Evolutionary conservation across 2,888 invertebrate genomes (phyloP), one percentile per base, ranked within the genome.

Genomic region (Coremacera marginata): DNA sequence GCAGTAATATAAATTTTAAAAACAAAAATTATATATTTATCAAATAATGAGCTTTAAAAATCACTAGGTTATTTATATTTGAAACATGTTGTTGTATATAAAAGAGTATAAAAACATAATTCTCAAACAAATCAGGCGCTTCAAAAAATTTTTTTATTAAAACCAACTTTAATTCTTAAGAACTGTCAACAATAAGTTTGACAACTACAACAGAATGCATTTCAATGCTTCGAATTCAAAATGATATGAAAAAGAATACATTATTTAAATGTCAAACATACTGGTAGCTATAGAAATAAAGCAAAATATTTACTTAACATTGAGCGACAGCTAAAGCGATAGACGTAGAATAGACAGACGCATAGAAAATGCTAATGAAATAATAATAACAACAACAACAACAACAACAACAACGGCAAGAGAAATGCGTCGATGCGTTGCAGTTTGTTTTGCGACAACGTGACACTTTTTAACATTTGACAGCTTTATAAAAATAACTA

Each of bases 201-300:
- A 25, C 25, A 49, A 25, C 51, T 19, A 9, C 1, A n/a, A 67
- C 22, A 9, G 22, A 44, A 19, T 14, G 49, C 68, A 49, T 44
- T 68, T 49, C 68, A n/a, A n/a, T n/a, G n/a, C n/a, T n/a, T n/a
- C n/a, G n/a, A n/a, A n/a, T n/a, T n/a, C n/a, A 31, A 67, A 22
- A 4, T 19, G 34, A 31, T 57, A 49, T 57, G n/a, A 49, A 37
- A 76, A 34, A 14, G 44, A 7, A 76, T 62, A 71, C 22, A 71
- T 70, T 70, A 70, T 70, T 70, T 55, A 70, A 70, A 70, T 70
- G 34, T 55, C 55, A 70, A 9, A 55, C 55, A 31, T 11, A n/a
- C 27, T 14, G 49, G 31, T 1, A 55, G 34, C 5, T 34, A 31
- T 9, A 63, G 14, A 7, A 5, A 25, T 19, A 67, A 25, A 11